phyloP scores from a whole-genome alignment of 2,888 invertebrate species.

The Leptopilina drosophilae region DNA sequence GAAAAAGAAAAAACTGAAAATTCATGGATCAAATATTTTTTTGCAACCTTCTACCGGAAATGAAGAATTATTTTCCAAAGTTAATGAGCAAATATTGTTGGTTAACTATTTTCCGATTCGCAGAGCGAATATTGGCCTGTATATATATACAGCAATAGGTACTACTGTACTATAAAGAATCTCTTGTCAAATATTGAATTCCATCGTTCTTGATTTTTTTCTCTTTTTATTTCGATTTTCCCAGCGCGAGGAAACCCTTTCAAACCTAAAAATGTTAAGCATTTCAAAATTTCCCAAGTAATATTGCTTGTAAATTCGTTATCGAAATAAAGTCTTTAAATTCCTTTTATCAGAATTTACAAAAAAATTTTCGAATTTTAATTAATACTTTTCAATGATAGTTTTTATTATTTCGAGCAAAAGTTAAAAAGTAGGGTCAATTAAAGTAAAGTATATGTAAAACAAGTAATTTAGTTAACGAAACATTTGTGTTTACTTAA shows the following conservation, averaged over 20 bases:
- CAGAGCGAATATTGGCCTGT: neutral
- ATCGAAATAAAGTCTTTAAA: neutral
- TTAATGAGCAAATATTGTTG: neutral
- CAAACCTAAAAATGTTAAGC: neutral
- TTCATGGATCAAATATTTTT: neutral
- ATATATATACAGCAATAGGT: neutral
- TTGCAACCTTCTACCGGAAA: neutral
- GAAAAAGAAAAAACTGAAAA: no score
- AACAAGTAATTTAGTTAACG: no score
- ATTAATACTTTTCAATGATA: no score
- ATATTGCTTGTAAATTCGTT: neutral
- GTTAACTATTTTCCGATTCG: neutral
- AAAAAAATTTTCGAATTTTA: neutral
- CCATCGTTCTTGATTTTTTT: neutral
- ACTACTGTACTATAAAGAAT: neutral
- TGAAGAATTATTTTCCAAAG: neutral
- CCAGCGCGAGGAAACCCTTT: neutral
- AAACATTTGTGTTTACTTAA: no score
- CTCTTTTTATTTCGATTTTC: neutral
- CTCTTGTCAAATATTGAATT: conserved; percentile 7
- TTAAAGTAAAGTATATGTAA: no score
- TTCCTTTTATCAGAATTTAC: neutral
- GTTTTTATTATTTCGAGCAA: no score
- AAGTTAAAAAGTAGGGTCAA: no score
- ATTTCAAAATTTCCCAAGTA: neutral